A percentile compares a stretch with the other conserved stretches of the same genome.
Conservation (phyloP, 1,140 invertebrate genomes). For the Eumeta japonica region DNA sequence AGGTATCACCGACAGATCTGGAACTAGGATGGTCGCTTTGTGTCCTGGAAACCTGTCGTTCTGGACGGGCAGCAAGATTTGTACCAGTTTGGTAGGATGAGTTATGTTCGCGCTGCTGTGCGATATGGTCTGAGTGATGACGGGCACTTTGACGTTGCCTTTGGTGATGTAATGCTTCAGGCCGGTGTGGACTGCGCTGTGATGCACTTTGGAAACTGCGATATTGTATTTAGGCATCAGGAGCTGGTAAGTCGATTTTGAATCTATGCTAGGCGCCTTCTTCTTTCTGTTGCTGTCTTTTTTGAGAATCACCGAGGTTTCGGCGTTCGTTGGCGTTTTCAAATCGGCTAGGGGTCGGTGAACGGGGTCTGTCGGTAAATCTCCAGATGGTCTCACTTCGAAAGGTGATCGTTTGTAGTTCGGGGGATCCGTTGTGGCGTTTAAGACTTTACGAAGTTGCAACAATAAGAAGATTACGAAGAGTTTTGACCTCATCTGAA, state of each 20-base stretch:
- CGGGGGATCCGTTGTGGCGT: no score
- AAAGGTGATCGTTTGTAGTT: no score
- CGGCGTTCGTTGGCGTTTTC: not conserved
- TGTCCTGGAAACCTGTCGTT: conserved; percentile 27
- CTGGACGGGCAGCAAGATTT: conserved; percentile 26
- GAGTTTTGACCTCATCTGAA: conserved; percentile 3
- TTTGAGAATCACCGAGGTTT: not conserved
- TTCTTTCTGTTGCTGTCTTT: conserved; percentile 19
- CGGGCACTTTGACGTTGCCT: conserved; percentile 18
- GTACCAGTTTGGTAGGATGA: conserved; percentile 18
- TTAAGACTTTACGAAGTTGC: no score
- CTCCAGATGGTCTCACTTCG: no score
- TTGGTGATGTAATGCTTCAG: conserved; percentile 14
- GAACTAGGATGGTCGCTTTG: no score
- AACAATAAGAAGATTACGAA: conserved; percentile 3
- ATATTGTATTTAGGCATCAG: no score
- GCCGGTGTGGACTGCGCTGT: conserved; percentile 14
- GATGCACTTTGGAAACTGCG: conserved; percentile 18
- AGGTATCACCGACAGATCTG: conserved; percentile 38
- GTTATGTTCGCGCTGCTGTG: conserved; percentile 18
- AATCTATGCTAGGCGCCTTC: conserved; percentile 22
- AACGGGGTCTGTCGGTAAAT: no score
- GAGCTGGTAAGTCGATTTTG: conserved; percentile 21
- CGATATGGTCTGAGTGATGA: conserved; percentile 18
- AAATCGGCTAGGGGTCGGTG: conserved; percentile 1